phyloP scores from a whole-genome alignment of 1,140 invertebrate species.

The Ceratitis capitata region DNA sequence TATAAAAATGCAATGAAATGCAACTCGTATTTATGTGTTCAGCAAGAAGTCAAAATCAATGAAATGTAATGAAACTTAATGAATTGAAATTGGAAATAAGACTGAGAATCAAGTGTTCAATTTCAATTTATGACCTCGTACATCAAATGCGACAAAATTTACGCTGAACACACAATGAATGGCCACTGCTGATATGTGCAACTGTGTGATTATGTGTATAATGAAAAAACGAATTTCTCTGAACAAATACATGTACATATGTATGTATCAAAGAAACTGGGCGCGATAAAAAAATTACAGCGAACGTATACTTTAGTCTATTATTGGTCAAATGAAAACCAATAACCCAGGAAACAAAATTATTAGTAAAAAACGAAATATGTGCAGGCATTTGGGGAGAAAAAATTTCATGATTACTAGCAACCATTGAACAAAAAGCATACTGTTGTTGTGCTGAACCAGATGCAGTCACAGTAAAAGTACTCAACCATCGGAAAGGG shows the following conservation, averaged over 20 bases:
- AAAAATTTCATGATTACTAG: too few relatives aligned
- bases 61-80: conserved; percentile 13
- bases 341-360: too few relatives aligned
- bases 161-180: not conserved
- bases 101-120: conserved; percentile 11
- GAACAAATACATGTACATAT: not conserved
- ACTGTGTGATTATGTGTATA: not conserved
- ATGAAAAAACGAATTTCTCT: too few relatives aligned
- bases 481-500: too few relatives aligned
- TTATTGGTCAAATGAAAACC: too few relatives aligned
- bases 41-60: not conserved
- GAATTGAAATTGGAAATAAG: conserved; percentile 27
- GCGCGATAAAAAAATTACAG: not conserved
- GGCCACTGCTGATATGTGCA: not conserved
- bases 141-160: conserved; percentile 9
- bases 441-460: too few relatives aligned
- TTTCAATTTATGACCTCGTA: conserved; percentile 36
- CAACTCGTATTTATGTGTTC: not conserved
- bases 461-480: too few relatives aligned
- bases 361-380: too few relatives aligned
- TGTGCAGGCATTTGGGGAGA: too few relatives aligned
- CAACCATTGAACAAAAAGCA: too few relatives aligned
- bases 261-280: not conserved
- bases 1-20: not conserved
- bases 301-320: not conserved